Base-by-base conservation (phyloP, 2,113 vertebrate genomes). In the Pseudorhombus dupliciocellatus region DNA sequence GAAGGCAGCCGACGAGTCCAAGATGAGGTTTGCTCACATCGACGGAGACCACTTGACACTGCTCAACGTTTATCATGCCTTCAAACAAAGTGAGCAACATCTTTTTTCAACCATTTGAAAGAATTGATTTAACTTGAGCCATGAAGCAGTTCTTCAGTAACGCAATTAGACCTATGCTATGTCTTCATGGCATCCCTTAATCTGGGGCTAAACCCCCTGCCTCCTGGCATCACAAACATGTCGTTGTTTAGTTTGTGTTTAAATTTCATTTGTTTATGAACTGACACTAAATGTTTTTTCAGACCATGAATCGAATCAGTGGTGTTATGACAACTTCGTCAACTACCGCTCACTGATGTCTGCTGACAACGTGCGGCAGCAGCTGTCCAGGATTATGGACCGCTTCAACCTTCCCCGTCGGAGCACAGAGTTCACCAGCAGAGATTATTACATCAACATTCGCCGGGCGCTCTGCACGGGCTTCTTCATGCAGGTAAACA, bases 301-400 rank as follows among this genome's bases (percentile, higher is more conserved):
- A 99, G 98, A 99, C 94, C 97, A 99, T 77, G 98, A 99, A 90
- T 94, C 97, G 56, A 96, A 97, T 94, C 97, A 99, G 93, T 99
- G 98, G 98, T 98, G 97, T 94, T 99, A 98, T 75, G 98, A 99
- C 95, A 99, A 99, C 95, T 99, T 99, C 92, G 96, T 99, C 92
- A 99, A 99, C 96, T 99, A 98, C 93, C 95, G 97, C 78, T 99
- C 98, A 67, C 94, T 99, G 94, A 98, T 99, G 97, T 99, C 98
- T 77, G 97, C 97, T 76, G 98, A 99, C 94, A 99, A 99, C 72
- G 97, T 99, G 88, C 95, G 98, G 88, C 97, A 99, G 79, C 98
- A 99, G 94, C 96, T 99, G 88, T 98, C 97, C 70, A 95, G 98
- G 93, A 99, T 99, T 93, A 99, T 99, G 98, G 98, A 99, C 93